Conservation (phyloP, 2,113 vertebrate genomes). For the Prunella fulvescens region DNA sequence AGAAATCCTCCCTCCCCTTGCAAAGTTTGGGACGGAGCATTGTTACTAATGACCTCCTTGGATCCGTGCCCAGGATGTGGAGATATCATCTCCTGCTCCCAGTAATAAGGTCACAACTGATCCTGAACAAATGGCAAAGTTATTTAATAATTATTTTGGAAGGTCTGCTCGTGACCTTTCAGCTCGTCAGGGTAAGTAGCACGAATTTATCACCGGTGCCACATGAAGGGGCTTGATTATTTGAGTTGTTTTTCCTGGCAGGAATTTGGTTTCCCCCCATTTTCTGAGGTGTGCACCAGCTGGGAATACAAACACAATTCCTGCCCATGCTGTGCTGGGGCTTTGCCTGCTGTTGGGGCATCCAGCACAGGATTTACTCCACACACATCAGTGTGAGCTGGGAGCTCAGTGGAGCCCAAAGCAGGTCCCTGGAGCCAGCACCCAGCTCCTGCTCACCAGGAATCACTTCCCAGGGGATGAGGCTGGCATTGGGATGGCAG, state of each 20-base stretch:
- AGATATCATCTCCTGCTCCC: constrained; percentile 67
- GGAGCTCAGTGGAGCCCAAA: rapidly evolving
- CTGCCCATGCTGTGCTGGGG: rapidly evolving
- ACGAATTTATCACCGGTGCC: constrained; percentile 62
- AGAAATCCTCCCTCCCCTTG: constrained; percentile 56
- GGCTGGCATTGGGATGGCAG: not conserved
- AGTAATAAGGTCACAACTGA: constrained; percentile 72
- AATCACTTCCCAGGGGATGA: rapidly evolving
- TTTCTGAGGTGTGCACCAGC: not conserved
- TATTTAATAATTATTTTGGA: constrained; percentile 72
- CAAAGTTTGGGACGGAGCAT: constrained; percentile 61
- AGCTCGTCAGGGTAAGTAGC: constrained; percentile 56
- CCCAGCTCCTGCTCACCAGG: rapidly evolving
- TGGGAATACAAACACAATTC: rapidly evolving
- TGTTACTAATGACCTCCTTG: constrained; percentile 71
- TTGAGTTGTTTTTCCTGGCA: constrained; percentile 47
- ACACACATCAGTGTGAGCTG: not conserved
- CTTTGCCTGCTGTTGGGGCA: rapidly evolving
- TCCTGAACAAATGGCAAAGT: constrained; percentile 76
- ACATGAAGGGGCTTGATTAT: constrained; percentile 34
- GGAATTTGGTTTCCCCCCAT: not conserved
- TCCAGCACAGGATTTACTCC: not conserved
- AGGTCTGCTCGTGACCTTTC: constrained; percentile 71
- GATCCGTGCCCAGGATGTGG: constrained; percentile 62
- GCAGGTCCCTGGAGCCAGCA: not conserved